These are phyloP conservation scores for Xiphorhynchus erythropygius DNA, from an alignment of 2,797 vertebrate genomes.

Conservation along the genomic window DNA sequence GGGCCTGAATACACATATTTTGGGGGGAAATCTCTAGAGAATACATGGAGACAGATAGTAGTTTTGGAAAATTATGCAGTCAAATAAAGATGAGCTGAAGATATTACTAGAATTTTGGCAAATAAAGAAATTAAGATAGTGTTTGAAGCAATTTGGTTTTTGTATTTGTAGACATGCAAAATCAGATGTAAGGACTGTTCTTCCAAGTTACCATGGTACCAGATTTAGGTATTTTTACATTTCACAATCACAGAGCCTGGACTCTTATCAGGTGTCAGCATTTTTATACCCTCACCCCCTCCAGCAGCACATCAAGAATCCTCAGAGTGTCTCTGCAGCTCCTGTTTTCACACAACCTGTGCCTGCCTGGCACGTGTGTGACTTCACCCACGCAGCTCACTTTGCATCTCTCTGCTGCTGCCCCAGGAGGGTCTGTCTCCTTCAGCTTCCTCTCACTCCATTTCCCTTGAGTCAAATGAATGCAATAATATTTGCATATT, in stretches of 20 bases:
- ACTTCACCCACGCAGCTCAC: background rate
- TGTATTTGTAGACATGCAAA: background rate
- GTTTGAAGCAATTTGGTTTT: background rate
- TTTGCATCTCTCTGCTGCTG: background rate
- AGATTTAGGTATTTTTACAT: background rate
- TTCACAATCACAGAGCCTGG: background rate
- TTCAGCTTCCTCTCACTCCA: background rate
- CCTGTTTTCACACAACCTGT: background rate
- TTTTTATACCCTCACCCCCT: background rate
- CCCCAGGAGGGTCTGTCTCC: background rate
- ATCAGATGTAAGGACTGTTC: background rate
- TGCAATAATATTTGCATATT: background rate
- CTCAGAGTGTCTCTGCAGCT: background rate
- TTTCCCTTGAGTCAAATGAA: background rate
- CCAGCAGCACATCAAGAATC: background rate
- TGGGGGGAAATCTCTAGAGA: background rate
- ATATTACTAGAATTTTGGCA: background rate
- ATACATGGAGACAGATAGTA: background rate
- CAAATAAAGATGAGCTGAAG: background rate
- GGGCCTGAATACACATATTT: background rate
- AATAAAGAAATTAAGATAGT: background rate
- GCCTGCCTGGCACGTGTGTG: rapidly evolving
- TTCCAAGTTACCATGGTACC: slow-evolving; percentile 27
- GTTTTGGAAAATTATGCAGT: background rate
- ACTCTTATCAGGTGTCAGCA: background rate